Evolutionary conservation across 2,888 invertebrate genomes (phyloP).

Genomic region (Heteromyza rotundicornis): DNA sequence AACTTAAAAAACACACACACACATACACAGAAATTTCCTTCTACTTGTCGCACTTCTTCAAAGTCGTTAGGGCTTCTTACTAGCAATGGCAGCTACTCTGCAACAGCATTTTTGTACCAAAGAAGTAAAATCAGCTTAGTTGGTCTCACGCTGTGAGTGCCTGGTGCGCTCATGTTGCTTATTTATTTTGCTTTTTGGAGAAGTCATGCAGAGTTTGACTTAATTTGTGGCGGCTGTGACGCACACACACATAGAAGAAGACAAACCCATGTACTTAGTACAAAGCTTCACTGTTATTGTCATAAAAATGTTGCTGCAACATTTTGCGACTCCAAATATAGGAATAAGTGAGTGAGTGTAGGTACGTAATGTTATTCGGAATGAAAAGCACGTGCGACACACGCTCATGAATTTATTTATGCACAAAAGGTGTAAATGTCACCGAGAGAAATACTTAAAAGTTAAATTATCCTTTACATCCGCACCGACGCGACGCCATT

Average conservation of each 20-base stretch:
- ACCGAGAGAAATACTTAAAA: conserved; percentile 25
- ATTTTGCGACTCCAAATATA: conserved; percentile 6
- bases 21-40: background rate
- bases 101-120: background rate
- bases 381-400: conserved; percentile 19
- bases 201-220: conserved; percentile 23
- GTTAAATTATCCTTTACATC: conserved; percentile 27
- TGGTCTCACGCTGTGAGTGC: conserved; percentile 1
- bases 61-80: background rate
- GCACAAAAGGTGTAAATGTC: conserved; percentile 20
- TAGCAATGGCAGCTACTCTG: background rate
- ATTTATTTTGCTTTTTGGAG: conserved; percentile 9
- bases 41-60: no score
- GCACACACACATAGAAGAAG: background rate
- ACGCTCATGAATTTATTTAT: conserved; percentile 20
- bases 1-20: background rate
- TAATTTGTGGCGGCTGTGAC: conserved; percentile 16
- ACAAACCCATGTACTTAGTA: background rate
- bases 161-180: conserved; percentile 9
- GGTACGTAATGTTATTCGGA: no score
- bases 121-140: background rate
- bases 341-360: no score
- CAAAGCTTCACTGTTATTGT: background rate
- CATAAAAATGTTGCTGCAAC: conserved; percentile 5
- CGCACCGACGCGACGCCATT: background rate